Percentiles rank a stretch among this genome's conserved stretches.
phyloP scores from a whole-genome alignment of 2,113 vertebrate genomes.

The Cinclus cinclus region DNA sequence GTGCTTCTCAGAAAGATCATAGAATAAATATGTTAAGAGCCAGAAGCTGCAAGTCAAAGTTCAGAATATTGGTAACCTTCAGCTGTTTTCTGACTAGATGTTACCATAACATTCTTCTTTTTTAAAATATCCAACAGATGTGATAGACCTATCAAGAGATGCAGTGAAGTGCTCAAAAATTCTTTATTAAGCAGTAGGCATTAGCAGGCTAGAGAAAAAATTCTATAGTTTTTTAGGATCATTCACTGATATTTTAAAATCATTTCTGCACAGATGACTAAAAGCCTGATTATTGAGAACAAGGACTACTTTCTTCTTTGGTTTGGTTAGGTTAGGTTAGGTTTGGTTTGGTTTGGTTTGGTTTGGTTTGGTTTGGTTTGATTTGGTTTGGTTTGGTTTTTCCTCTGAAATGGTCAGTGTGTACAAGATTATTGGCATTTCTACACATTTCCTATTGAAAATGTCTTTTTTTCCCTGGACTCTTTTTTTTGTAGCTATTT shows the following conservation, averaged over 20 bases:
- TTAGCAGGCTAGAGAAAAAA: background rate
- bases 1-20: background rate
- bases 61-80: background rate
- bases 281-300: background rate
- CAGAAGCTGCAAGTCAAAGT: slow-evolving; percentile 31
- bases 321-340: background rate
- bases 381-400: background rate
- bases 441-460: background rate
- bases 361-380: background rate
- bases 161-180: background rate
- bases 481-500: background rate
- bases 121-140: background rate
- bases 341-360: background rate
- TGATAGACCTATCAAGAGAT: background rate
- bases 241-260: background rate
- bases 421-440: background rate
- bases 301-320: background rate
- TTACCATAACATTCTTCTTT: background rate
- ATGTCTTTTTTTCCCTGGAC: background rate
- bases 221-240: background rate
- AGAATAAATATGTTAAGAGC: background rate
- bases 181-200: background rate
- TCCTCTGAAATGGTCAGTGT: background rate
- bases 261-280: background rate
- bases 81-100: background rate